Conservation (phyloP, 1,140 invertebrate genomes). For the Danaus plexippus region DNA sequence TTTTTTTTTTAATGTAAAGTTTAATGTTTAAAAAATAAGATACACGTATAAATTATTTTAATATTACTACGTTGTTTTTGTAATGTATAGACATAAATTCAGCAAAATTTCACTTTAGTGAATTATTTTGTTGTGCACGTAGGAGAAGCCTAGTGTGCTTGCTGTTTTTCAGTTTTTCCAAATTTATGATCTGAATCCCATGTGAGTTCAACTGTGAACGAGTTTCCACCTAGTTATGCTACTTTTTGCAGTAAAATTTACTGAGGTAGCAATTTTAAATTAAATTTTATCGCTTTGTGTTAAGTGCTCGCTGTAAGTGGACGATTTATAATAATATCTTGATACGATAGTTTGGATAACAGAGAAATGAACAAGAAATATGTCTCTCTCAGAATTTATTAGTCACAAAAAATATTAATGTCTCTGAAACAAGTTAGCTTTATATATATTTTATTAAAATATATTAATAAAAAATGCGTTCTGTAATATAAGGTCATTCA, state of each 20-base stretch:
- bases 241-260: conserved; percentile 34
- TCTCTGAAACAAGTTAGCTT: no score
- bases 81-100: no score
- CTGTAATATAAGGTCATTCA: conserved; percentile 26
- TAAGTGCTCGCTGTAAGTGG: conserved; percentile 23
- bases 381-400: conserved; percentile 1
- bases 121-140: no score
- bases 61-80: no score
- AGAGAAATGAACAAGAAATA: not conserved
- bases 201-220: conserved; percentile 33
- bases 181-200: conserved; percentile 39
- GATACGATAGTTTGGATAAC: no score
- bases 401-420: no score
- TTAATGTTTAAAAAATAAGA: no score
- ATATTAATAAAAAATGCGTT: no score
- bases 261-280: conserved; percentile 30
- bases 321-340: not conserved
- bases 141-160: conserved; percentile 11
- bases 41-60: no score
- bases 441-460: no score
- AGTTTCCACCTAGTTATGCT: conserved; percentile 41
- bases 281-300: conserved; percentile 27
- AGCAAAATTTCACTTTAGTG: no score
- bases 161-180: conserved; percentile 31
- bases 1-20: no score